phyloP scores from a whole-genome alignment of 2,113 vertebrate genomes.

The Tragelaphus scriptus region DNA sequence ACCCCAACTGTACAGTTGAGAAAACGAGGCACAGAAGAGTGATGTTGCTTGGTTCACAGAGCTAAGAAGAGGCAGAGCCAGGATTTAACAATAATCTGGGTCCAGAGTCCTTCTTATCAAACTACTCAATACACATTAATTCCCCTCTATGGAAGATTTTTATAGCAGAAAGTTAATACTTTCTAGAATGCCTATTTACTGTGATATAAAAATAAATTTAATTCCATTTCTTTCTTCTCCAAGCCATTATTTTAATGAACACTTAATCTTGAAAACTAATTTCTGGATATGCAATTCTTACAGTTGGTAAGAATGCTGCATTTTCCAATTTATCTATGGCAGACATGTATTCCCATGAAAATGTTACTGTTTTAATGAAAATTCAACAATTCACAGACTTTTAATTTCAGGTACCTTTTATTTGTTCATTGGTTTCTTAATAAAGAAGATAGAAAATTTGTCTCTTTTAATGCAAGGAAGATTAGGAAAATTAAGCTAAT shows the following conservation, averaged over 20 bases:
- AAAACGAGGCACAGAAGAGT: not conserved
- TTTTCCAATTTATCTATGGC: not conserved
- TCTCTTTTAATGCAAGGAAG: constrained; percentile 1
- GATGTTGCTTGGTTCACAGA: not conserved
- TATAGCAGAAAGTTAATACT: not conserved
- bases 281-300: not conserved
- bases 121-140: not conserved
- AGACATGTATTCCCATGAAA: not conserved
- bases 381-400: not conserved
- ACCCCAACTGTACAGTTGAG: not conserved
- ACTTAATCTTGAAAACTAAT: not conserved
- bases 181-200: not conserved
- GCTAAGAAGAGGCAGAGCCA: not conserved
- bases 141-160: not conserved
- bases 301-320: not conserved
- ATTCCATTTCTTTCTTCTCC: not conserved
- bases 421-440: constrained; percentile 8
- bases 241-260: not conserved
- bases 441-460: not conserved
- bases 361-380: not conserved
- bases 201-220: not conserved
- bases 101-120: not conserved
- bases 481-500: not conserved
- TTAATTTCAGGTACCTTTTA: not conserved
- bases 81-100: not conserved